These are phyloP conservation scores for Felis chaus DNA, from an alignment of 2,113 vertebrate genomes.

Conservation along the genomic window DNA sequence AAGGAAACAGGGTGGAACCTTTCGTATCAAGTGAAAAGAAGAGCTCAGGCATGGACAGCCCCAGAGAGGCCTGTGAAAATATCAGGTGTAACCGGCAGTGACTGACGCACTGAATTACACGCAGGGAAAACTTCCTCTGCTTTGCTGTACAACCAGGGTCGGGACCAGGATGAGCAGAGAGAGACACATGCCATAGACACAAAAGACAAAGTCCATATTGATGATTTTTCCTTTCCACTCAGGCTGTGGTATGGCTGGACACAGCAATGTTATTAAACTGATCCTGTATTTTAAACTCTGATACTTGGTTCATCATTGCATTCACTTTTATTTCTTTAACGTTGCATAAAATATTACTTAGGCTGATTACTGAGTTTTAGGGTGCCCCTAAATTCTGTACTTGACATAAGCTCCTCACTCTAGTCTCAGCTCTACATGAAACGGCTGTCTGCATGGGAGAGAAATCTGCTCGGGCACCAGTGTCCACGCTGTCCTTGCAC, in stretches of 20 bases:
- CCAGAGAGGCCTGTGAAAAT: neutral
- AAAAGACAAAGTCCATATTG: neutral
- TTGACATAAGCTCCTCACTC: neutral
- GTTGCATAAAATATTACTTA: neutral
- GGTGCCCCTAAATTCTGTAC: neutral
- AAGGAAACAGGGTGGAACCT: neutral
- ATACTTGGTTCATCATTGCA: neutral
- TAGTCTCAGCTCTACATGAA: neutral
- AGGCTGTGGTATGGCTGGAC: neutral
- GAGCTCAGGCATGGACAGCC: neutral
- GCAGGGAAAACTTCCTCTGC: neutral
- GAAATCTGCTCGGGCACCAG: neutral
- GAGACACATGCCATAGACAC: neutral
- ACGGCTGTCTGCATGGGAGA: neutral
- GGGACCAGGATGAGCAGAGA: neutral
- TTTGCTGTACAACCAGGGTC: neutral
- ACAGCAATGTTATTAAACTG: neutral
- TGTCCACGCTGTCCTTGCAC: neutral
- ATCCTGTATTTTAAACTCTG: neutral
- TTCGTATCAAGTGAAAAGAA: neutral
- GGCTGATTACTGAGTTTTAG: neutral
- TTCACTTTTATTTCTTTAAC: conserved; percentile 47
- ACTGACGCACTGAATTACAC: neutral
- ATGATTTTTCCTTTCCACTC: neutral
- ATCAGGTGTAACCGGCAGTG: neutral